phyloP scores from a whole-genome alignment of 2,797 vertebrate genomes.

The Scyliorhinus canicula region DNA sequence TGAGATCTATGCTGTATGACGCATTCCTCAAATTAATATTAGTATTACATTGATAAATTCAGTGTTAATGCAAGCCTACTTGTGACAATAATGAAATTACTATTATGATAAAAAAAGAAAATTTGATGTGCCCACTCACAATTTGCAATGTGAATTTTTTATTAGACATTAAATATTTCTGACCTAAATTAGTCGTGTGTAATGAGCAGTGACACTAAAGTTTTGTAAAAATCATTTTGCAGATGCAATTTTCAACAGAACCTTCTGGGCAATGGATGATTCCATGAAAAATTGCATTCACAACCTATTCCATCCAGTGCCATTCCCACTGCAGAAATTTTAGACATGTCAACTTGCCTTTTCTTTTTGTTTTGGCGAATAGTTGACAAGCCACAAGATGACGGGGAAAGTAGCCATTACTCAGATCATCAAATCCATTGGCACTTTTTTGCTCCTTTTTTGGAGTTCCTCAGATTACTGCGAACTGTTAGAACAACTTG shows the following conservation, averaged over 20 bases:
- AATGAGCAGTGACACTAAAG: neutral
- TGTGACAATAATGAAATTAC: too few relatives aligned
- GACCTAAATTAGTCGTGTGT: neutral
- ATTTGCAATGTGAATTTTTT: neutral
- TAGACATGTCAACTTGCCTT: neutral
- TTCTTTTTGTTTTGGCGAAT: neutral
- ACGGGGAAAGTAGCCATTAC: neutral
- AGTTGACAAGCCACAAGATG: neutral
- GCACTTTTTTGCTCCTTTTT: neutral
- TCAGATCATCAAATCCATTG: constrained; percentile 7
- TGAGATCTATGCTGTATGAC: neutral
- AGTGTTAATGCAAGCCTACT: too few relatives aligned
- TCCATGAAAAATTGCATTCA: neutral
- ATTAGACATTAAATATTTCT: neutral
- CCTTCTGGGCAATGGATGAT: neutral
- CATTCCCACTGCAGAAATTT: neutral
- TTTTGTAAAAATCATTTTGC: neutral
- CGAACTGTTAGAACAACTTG: constrained; percentile 3
- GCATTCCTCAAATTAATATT: neutral
- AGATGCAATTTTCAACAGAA: neutral
- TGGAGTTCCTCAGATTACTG: neutral
- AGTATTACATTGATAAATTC: constrained; percentile 6
- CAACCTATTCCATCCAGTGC: too few relatives aligned
- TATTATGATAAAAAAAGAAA: neutral
- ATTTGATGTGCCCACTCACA: neutral